A percentile compares a stretch with the other conserved stretches of the same genome.
Evolutionary conservation across 2,113 vertebrate species (phyloP).

Genomic region (Salvator merianae): DNA sequence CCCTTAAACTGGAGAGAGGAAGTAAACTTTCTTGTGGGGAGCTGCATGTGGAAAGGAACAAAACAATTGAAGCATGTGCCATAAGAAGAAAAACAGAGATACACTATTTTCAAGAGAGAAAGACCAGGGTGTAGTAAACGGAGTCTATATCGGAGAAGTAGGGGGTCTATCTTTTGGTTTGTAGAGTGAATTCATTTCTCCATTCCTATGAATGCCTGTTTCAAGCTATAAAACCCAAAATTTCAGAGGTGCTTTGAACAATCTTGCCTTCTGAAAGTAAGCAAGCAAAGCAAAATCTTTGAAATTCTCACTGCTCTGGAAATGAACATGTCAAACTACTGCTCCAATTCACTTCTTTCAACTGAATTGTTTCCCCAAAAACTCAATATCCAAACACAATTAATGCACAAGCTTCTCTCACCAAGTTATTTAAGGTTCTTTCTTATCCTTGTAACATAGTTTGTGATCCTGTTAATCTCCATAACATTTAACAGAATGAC

Average conservation of each 20-base stretch:
- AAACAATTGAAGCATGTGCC: neutral
- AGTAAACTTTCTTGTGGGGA: neutral
- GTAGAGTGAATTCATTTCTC: too few relatives aligned
- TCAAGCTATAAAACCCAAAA: neutral
- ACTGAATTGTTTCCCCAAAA: neutral
- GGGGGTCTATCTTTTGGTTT: too few relatives aligned
- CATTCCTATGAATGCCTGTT: too few relatives aligned
- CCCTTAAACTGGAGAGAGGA: neutral
- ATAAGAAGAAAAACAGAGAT: neutral
- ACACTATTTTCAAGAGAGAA: too few relatives aligned
- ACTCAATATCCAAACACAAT: neutral
- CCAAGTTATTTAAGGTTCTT: too few relatives aligned
- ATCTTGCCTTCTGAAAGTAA: neutral
- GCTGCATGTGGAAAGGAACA: neutral
- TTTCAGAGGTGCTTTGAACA: neutral
- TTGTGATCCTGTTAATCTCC: accelerated
- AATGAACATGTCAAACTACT: neutral
- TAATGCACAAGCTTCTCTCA: too few relatives aligned
- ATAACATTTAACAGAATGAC: neutral
- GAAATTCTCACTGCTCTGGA: neutral
- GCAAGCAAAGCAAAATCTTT: too few relatives aligned
- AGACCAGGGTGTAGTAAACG: too few relatives aligned
- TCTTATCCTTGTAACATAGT: neutral
- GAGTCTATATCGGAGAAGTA: too few relatives aligned
- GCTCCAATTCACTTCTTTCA: neutral